Evolutionary conservation across 1,140 invertebrate genomes (phyloP), one percentile per base, ranked within the genome.

Genomic region (Nautilus pompilius): DNA sequence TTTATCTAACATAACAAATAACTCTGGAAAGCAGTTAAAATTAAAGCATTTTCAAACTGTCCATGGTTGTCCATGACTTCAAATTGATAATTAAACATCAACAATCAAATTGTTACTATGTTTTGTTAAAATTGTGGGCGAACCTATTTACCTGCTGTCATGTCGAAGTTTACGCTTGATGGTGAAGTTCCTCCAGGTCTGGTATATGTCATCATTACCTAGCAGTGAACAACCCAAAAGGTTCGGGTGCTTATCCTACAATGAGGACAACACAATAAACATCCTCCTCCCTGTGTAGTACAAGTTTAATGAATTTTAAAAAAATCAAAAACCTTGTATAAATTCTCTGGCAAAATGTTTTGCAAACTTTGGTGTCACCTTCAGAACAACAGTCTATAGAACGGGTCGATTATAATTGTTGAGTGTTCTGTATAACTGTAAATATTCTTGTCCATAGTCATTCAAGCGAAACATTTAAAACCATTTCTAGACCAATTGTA

Each of bases 141-240:
- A 26, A 10, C 28, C 17, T 17, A 32, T 45, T 41, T 5, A 59
- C 62, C 60, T 36, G 0, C 8, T n/a, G 45, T 55, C 53, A 20
- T 55, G 49, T 13, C 26, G 20, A 17, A 28, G 13, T n/a, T 34
- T 56, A 49, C 66, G 63, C 24, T 59, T 33, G 28, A 53, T 22
- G 10, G 57, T 49, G 60, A 66, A 75, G 2, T 51, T 5, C 33
- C 54, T 63, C 60, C 67, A 73, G 22, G 36, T 24, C n/a, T 24
- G 34, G 60, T 73, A 70, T 20, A 73, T 66, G 29, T 77, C 71
- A 64, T 74, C 68, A 17, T 63, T 48, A n/a, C 75, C 75, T 65
- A 75, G 66, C 33, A 68, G 64, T 10, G 69, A 69, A 45, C 55
- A 58, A 28, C 70, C 69, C 28, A 72, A 46, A 5, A 68, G 46